phyloP scores from a whole-genome alignment of 2,113 vertebrate genomes.

The Probosciger aterrimus region DNA sequence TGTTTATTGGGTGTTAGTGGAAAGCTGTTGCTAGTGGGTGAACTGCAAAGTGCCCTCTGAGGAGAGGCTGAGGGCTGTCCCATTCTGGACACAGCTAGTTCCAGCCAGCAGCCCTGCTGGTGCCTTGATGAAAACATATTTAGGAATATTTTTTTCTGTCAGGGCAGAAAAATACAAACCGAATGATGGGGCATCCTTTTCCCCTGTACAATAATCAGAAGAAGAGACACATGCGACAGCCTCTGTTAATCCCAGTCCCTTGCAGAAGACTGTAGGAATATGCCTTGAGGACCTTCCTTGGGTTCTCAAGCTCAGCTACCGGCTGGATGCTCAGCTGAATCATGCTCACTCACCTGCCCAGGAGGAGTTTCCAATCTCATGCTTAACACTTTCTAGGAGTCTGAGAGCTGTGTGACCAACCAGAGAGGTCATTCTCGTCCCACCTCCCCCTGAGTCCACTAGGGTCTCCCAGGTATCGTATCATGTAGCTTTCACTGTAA shows the following conservation, averaged over 20 bases:
- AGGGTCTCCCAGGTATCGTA: not conserved
- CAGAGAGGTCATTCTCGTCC: not conserved
- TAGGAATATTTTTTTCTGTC: not conserved
- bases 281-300: not conserved
- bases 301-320: fast-evolving
- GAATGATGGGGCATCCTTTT: not conserved
- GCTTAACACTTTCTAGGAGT: not conserved
- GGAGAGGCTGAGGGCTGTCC: not conserved
- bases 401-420: not conserved
- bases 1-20: not conserved
- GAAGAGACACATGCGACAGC: not conserved
- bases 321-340: not conserved
- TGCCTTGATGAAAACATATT: not conserved
- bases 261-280: not conserved
- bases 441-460: not conserved
- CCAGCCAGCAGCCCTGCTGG: fast-evolving
- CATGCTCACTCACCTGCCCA: not conserved
- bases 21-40: not conserved
- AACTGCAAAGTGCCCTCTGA: not conserved
- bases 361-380: not conserved
- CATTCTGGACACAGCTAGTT: not conserved
- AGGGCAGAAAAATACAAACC: not conserved
- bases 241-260: not conserved
- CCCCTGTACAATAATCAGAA: not conserved
- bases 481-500: not conserved